Conservation (phyloP, 2,113 vertebrate species). For the Hippocampus zosterae region DNA sequence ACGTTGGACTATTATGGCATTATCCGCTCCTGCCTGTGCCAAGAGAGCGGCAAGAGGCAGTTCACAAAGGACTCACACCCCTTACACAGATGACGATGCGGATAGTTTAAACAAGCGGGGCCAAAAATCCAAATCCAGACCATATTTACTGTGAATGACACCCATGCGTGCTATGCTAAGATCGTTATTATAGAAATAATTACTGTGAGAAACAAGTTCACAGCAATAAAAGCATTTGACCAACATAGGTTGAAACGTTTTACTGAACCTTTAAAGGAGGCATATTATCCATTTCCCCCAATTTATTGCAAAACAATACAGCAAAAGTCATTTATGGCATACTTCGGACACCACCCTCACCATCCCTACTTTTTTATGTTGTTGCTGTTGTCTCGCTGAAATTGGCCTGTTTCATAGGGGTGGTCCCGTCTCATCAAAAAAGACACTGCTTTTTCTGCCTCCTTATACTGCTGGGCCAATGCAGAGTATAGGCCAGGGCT, state of each 20-base stretch:
- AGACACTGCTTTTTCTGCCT: neutral
- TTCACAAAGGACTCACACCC: conserved; percentile 43
- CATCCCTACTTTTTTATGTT: too few species aligned
- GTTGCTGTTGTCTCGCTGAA: neutral
- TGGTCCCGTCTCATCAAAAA: neutral
- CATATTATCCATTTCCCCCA: neutral
- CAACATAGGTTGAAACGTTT: neutral
- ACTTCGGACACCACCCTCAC: neutral
- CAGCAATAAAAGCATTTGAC: neutral
- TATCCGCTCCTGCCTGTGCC: conserved; percentile 26
- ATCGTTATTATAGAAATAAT: neutral
- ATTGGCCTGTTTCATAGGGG: neutral
- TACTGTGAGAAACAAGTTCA: neutral
- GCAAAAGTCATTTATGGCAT: neutral
- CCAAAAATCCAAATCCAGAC: conserved; percentile 38
- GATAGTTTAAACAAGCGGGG: conserved; percentile 40
- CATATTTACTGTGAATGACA: conserved; percentile 37
- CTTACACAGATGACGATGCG: conserved; percentile 46
- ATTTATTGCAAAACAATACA: neutral
- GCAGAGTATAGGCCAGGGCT: neutral
- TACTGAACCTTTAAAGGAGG: neutral
- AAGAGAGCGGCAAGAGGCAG: conserved; percentile 39
- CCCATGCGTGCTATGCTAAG: conserved; percentile 39
- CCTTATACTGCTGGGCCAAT: neutral
- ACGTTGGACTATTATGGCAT: conserved; percentile 23